Evolutionary conservation across 2,113 vertebrate species (phyloP), one percentile per base, ranked within the genome.

Genomic region (Psittacus erithacus): DNA sequence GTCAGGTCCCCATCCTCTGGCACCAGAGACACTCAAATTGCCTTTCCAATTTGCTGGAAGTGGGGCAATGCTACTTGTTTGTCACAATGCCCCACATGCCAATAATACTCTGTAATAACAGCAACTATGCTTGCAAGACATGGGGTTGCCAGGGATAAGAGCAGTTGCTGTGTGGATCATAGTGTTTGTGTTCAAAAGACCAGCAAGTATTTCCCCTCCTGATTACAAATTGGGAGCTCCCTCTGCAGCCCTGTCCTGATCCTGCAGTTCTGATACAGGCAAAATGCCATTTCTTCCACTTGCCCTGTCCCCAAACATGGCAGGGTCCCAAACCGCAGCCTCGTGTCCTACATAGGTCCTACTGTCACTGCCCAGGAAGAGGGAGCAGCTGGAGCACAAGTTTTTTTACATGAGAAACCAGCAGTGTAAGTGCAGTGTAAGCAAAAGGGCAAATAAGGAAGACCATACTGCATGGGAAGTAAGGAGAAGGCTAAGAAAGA

Each of bases 211-310:
- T 71, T 95, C 90, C 88, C 83, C 80, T 89, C 28, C 49, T 10
- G 83, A 93, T 77, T 47, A 47, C 53, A 95, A 93, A 92, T 84
- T 68, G 93, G 88, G 92, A 95, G 92, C 93, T 97, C 95, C 94
- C 95, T 88, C 95, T 97, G 88, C 86, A 93, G 96, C 71, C 78
- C 64, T 46, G 80, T 93, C 69, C 63, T 33, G 65, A 83, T 71
- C 76, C 67, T 96, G 92, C 89, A 95, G 47, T 20, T 88, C 46
- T 7, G 2, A n/a, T n/a, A n/a, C 2, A 57, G 43, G n/a, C 47
- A 77, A 76, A 88, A 41, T 29, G 49, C 53, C 44, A 22, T 27
- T 86, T 83, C 57, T 82, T 63, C 68, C 43, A 50, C 23, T 50
- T 50, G 59, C 27, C 41, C n/a, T 35, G n/a, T 35, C 41, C 33